Base-by-base conservation (phyloP, 2,113 vertebrate species). In the Lophochroa leadbeateri region DNA sequence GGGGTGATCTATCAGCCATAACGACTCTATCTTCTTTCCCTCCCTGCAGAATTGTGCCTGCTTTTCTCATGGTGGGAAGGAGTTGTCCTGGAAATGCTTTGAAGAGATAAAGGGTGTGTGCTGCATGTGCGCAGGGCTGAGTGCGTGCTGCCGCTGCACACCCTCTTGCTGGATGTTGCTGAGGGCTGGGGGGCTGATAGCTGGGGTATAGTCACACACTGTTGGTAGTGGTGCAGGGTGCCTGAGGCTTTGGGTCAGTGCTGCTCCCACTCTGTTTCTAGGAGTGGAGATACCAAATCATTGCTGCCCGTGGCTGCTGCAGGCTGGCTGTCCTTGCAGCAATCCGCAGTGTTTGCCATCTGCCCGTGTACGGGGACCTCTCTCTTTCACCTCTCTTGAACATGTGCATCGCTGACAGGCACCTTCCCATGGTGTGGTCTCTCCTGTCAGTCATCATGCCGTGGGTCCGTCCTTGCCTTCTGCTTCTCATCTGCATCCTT, bases 231-330 rank as follows among this genome's bases (percentile, higher is more conserved):
- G 33, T 43, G 53, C 46, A 3, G 44, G 16, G 31, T 11, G 47
- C 43, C 7, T 0, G 50, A 1, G 35, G 43, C 77, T 27, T 8
- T 17, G 57, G 60, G 37, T 13, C 0, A 0, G 55, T 68, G 58
- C 82, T 2, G 1, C 58, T 37, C 15, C 0, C 2, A 0, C 63
- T 44, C 13, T 0, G 15, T 13, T 50, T 17, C 23, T 11, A n/a
- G 85, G 20, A 11, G 58, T 6, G 81, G 83, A 13, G 25, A 12
- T 6, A 1, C 0, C 43, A 0, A 6, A 1, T 12, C 1, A 17
- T 6, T 4, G 15, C 33, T 31, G 67, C 1, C 39, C 2, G 39
- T 1, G 46, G 46, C 64, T 74, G 85, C 72, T 63, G 80, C 70
- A 6, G 78, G 70, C 31, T 55, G 68, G 7, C 85, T 37, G 65